Evolutionary conservation across 1,140 invertebrate species (phyloP), one percentile per base, ranked within the genome.

Genomic region (Tetramorium alpestre): DNA sequence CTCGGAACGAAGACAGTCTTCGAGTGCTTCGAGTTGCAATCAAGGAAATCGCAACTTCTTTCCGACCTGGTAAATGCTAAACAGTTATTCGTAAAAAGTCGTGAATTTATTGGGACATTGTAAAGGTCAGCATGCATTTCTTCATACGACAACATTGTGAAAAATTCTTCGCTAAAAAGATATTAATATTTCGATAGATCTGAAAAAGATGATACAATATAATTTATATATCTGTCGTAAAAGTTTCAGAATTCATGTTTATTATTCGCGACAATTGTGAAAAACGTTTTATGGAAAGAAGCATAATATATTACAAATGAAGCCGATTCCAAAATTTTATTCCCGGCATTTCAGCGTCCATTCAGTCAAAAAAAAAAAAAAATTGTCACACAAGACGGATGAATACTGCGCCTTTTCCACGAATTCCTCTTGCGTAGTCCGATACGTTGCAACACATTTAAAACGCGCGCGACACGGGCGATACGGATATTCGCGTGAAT

Each of bases 351-450:
- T 67, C 38, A 67, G 2, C 22, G 33, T 5, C 6, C 0, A 33
- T 8, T 54, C 0, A 2, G 10, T 56, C 11, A 10, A 13, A 6
- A 51, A 73, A 33, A 22, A 22, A 22, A 22, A 60, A 47, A 73
- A 72, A 33, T 47, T 80, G 28, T 44, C n/a, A 72, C 7, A 7
- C 65, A 41, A 82, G 47, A 47, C 25, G 13, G 11, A 82, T 82
- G 18, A 72, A 72, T 33, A 58, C 16, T 7, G 18, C 22, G 33
- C 18, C 38, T 44, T 73, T 73, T 73, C 54, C 11, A 47, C 11
- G 18, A 72, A 84, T 47, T 47, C 25, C 13, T 80, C n/a, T 73
- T 84, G 22, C 41, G 28, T n/a, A 54, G 6, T 58, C 22, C 47
- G 22, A 60, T 41, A 25, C 7, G 18, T 44, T 82, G 28, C 49